Conservation (phyloP, 2,113 vertebrate species). For the Ondatra zibethicus region DNA sequence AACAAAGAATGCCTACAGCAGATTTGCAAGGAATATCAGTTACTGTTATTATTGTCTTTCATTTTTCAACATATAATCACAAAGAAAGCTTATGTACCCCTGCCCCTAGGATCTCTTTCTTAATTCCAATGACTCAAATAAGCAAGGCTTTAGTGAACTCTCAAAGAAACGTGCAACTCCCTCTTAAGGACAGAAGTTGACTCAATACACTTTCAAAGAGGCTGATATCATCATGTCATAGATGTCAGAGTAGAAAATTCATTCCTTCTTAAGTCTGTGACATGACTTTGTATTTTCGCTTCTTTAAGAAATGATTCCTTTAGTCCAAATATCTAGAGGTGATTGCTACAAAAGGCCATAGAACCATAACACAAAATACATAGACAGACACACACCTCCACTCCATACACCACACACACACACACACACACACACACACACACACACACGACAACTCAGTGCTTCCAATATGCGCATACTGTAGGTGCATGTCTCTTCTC, state of each 20-base stretch:
- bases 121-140: conserved; percentile 19
- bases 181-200: neutral
- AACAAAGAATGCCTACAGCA: neutral
- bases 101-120: neutral
- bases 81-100: neutral
- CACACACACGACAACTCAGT: neutral
- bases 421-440: neutral
- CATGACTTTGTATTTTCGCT: neutral
- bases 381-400: neutral
- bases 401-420: neutral
- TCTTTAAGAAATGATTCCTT: neutral
- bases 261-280: neutral
- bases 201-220: neutral
- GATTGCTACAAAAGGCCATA: neutral
- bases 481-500: too few relatives aligned
- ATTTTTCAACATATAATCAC: neutral
- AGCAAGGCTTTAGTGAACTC: neutral
- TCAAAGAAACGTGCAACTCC: neutral
- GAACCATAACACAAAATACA: neutral
- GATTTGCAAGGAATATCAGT: neutral
- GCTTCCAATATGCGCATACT: too few relatives aligned
- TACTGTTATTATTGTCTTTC: neutral
- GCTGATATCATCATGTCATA: neutral
- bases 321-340: neutral
- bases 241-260: neutral